Evolutionary conservation across 2,113 vertebrate species (phyloP), one percentile per base, ranked within the genome.

Genomic region (Chitala chitala): DNA sequence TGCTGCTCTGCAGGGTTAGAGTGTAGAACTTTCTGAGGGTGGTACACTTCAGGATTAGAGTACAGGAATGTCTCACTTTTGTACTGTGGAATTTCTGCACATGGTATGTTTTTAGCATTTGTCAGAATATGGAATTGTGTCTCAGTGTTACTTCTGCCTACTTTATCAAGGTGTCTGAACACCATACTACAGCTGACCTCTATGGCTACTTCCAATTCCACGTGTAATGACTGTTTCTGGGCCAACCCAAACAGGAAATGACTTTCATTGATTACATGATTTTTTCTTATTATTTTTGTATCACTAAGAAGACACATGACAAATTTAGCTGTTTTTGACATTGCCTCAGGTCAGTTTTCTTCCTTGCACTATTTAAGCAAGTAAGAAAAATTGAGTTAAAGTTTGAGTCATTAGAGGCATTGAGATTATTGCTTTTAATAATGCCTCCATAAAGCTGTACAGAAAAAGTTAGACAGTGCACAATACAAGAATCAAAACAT

Each of bases 221-320:
- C 48, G 20, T 51, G 12, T 51, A 51, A 51, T 51, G 48, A 51
- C 61, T 17, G 7, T 36, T 40, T 8, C 64, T 4, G 10, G 10
- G 10, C 56, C 56, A 38, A 8, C 17, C 17, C 13, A 63, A 38
- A 29, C 10, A 33, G 6, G 17, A 20, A 63, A 36, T 63, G 59
- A 5, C 17, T 31, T 5, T 17, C 10, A 68, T 68, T 13, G 38
- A 68, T 68, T 68, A n/a, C 1, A 2, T 4, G 9, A 38, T 68
- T 68, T 42, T n/a, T 24, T 44, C 20, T n/a, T 26, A 68, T 68
- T 29, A 68, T 13, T 10, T 1, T 13, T 13, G 40, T 68, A 68
- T 46, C 46, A 44, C 64, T 46, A 46, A 46, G n/a, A 38, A 46
- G 64, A 48, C 64, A 26, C 38, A 68, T 68, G 64, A 68, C 24